These are phyloP conservation scores for Aspidapion aeneum DNA, from an alignment of 2,888 invertebrate species.

Conservation along the genomic window DNA sequence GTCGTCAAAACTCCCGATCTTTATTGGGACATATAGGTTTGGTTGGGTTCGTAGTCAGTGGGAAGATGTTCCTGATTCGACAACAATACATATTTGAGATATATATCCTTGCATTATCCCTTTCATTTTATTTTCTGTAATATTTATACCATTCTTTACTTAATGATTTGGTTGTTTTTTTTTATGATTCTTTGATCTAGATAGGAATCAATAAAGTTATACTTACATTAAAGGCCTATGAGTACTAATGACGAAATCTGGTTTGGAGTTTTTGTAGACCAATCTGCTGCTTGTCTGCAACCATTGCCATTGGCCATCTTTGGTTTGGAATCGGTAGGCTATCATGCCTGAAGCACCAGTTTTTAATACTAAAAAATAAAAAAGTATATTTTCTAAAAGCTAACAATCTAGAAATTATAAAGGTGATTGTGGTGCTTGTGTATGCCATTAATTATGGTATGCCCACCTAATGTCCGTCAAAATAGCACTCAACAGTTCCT, in stretches of 20 bases:
- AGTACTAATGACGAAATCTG: slow-evolving; percentile 98
- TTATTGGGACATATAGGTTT: no score
- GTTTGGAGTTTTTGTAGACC: slow-evolving; percentile 99
- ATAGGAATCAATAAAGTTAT: no score
- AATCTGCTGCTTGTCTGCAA: slow-evolving; percentile 95
- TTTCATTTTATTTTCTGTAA: no score
- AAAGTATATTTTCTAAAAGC: not conserved
- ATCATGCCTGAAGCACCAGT: slow-evolving; percentile 99
- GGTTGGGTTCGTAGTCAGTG: no score
- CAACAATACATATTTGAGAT: no score
- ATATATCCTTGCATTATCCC: no score
- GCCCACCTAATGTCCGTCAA: not conserved
- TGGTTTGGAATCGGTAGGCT: slow-evolving; percentile 95
- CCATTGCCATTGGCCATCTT: slow-evolving; percentile 96
- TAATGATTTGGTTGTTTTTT: no score
- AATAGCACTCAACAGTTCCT: no score
- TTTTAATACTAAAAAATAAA: slow-evolving; percentile 77
- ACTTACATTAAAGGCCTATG: slow-evolving; percentile 97
- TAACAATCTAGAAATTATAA: not conserved
- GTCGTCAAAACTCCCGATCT: no score
- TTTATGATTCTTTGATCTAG: no score
- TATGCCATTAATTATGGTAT: not conserved
- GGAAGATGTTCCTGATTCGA: no score
- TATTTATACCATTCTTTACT: no score
- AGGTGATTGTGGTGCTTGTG: not conserved